Evolutionary conservation across 2,797 vertebrate species (phyloP).

Genomic region (Ammospiza maritima): DNA sequence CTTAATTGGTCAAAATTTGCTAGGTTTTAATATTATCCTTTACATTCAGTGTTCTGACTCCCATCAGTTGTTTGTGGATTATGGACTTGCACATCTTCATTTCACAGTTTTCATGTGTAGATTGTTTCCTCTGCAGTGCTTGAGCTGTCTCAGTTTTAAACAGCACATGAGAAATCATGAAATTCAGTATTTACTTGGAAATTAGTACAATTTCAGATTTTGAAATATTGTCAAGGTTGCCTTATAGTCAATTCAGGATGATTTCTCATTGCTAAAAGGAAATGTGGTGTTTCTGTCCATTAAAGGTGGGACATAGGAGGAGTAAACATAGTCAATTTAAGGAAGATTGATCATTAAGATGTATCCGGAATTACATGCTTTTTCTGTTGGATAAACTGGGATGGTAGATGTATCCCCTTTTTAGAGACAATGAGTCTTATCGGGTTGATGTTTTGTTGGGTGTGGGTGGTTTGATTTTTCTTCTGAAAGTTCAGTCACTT

Average conservation of each 20-base stretch:
- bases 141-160: not conserved
- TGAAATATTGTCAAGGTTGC: not conserved
- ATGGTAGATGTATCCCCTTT: not conserved
- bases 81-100: not conserved
- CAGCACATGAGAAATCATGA: fast-evolving
- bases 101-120: not conserved
- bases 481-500: not conserved
- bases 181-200: not conserved
- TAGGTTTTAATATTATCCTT: not conserved
- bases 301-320: not conserved
- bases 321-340: not conserved
- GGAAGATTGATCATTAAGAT: not conserved
- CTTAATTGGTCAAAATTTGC: not conserved
- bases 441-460: not conserved
- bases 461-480: not conserved
- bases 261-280: not conserved
- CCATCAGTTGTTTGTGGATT: not conserved
- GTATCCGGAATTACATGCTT: not conserved
- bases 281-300: not conserved
- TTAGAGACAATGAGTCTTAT: fast-evolving
- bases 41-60: not conserved
- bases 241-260: not conserved
- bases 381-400: not conserved
- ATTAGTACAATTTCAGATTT: not conserved
- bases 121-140: not conserved